phyloP scores from a whole-genome alignment of 2,113 vertebrate species.

The Callionymus lyra region DNA sequence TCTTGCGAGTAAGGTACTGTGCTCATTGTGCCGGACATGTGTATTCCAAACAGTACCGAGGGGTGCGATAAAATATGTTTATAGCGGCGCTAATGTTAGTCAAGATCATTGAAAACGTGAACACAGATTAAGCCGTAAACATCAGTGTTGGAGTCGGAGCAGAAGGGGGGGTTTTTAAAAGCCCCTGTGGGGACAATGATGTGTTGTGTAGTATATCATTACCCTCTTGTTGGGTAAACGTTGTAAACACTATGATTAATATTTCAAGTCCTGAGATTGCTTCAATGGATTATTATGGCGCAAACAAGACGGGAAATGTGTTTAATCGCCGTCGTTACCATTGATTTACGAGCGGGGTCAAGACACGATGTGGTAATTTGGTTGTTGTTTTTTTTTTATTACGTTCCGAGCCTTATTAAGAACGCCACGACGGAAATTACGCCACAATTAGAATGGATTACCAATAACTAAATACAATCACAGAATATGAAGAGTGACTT shows the following conservation, averaged over 20 bases:
- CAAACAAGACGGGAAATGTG: conserved; percentile 16
- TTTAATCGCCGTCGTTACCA: conserved; percentile 28
- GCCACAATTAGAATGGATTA: too few relatives aligned
- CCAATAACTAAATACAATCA: too few relatives aligned
- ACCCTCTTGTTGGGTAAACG: conserved; percentile 31
- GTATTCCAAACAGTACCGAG: conserved; percentile 6
- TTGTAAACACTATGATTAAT: conserved; percentile 43
- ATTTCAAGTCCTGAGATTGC: conserved; percentile 32
- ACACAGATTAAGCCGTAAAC: conserved; percentile 38
- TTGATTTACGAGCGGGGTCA: conserved; percentile 27
- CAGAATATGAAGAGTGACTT: too few relatives aligned
- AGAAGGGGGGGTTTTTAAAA: conserved; percentile 25
- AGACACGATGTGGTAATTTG: too few relatives aligned
- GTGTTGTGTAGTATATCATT: conserved; percentile 32
- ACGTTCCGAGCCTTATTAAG: conserved; percentile 5
- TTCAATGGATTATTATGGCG: conserved; percentile 39
- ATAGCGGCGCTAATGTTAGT: conserved; percentile 29
- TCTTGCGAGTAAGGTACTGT: background rate
- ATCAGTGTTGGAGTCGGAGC: conserved; percentile 21
- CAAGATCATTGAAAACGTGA: conserved; percentile 40
- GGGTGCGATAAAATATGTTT: conserved; percentile 40
- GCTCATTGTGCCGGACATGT: conserved; percentile 2
- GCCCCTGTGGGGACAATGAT: conserved; percentile 36
- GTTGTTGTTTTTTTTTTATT: conserved; percentile 20
- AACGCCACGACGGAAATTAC: too few relatives aligned